phyloP scores from a whole-genome alignment of 1,140 invertebrate species.

The Onthophagus taurus region DNA sequence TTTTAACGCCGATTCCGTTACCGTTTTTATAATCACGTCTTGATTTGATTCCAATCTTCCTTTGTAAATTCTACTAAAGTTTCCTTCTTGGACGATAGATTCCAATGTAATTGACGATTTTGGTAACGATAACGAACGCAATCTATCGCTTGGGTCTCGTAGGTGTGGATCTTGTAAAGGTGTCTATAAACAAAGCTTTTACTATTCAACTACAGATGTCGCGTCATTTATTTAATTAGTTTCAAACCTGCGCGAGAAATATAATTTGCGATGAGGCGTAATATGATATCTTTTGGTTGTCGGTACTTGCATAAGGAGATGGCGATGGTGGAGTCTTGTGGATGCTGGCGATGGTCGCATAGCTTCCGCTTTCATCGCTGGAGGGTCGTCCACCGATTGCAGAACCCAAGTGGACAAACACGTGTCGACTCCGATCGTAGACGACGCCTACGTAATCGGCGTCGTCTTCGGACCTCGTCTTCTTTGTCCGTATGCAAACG shows the following conservation, averaged over 20 bases:
- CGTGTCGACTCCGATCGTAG: constrained; percentile 60
- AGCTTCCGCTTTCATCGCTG: constrained; percentile 65
- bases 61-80: constrained; percentile 70
- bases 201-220: not conserved
- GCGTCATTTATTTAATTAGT: constrained; percentile 4
- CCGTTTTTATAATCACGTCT: constrained; percentile 76
- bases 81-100: constrained; percentile 64
- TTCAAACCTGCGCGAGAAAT: constrained; percentile 45
- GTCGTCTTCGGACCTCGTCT: constrained; percentile 63
- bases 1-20: constrained; percentile 73
- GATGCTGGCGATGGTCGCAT: constrained; percentile 69
- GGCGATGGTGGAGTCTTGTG: constrained; percentile 53
- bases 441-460: too few relatives aligned
- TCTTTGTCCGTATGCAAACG: constrained; percentile 68
- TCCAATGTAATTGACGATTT: constrained; percentile 54
- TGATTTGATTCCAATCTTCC: constrained; percentile 64
- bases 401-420: constrained; percentile 57
- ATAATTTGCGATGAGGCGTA: constrained; percentile 50
- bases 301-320: constrained; percentile 53
- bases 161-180: constrained; percentile 31
- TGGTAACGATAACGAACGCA: constrained; percentile 54
- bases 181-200: constrained; percentile 21
- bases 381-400: constrained; percentile 53
- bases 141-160: constrained; percentile 53
- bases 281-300: constrained; percentile 46